phyloP scores from a whole-genome alignment of 2,113 vertebrate genomes.

The Rhinogobius similis region DNA sequence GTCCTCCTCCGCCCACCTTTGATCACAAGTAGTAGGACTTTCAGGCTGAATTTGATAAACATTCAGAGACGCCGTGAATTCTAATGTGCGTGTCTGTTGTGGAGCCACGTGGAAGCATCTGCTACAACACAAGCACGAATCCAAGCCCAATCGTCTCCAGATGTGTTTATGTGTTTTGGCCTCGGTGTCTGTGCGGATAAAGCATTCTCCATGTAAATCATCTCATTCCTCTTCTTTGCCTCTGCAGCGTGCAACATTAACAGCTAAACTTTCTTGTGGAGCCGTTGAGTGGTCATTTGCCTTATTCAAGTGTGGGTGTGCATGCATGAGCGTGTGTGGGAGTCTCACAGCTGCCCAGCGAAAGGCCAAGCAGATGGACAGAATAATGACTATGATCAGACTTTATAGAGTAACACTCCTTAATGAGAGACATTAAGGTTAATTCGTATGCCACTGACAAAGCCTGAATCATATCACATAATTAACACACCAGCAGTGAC shows the following conservation, averaged over 20 bases:
- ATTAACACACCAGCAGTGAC: slow-evolving; percentile 63
- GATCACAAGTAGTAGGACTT: slow-evolving; percentile 3
- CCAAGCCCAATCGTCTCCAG: slow-evolving; percentile 62
- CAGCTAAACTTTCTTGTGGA: neutral
- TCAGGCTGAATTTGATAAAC: slow-evolving; percentile 32
- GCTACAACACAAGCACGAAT: slow-evolving; percentile 49
- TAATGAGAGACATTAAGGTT: slow-evolving; percentile 67
- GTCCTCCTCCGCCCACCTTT: slow-evolving; percentile 11
- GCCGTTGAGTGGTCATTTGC: neutral
- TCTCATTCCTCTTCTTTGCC: slow-evolving; percentile 25
- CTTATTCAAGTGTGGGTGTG: slow-evolving; percentile 10
- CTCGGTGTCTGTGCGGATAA: slow-evolving; percentile 30
- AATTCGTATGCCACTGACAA: slow-evolving; percentile 70
- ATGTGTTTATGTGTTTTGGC: slow-evolving; percentile 70
- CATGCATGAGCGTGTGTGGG: slow-evolving; percentile 13
- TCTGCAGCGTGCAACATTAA: slow-evolving; percentile 8
- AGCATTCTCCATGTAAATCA: slow-evolving; percentile 34
- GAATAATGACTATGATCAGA: slow-evolving; percentile 70
- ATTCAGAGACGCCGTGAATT: slow-evolving; percentile 43
- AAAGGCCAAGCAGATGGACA: slow-evolving; percentile 71
- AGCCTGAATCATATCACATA: slow-evolving; percentile 59
- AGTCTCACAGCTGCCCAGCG: slow-evolving; percentile 43
- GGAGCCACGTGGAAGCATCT: slow-evolving; percentile 67
- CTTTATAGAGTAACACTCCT: slow-evolving; percentile 65
- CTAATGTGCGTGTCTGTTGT: slow-evolving; percentile 40